phyloP scores from a whole-genome alignment of 2,797 vertebrate genomes.

The Phoebastria nigripes region DNA sequence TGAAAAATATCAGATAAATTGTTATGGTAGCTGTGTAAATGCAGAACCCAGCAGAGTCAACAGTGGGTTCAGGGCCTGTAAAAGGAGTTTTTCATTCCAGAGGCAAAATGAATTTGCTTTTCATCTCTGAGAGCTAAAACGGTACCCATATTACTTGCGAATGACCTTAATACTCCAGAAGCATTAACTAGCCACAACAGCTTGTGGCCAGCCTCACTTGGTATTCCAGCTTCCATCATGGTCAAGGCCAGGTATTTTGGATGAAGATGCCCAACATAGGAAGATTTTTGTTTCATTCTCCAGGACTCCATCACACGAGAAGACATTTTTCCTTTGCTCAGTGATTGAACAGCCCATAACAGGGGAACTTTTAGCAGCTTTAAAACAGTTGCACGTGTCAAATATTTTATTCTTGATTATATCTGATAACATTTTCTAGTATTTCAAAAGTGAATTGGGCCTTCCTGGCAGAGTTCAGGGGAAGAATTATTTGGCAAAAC shows the following conservation, averaged over 20 bases:
- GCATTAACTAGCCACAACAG: background rate
- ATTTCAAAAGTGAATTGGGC: background rate
- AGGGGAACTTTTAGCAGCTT: background rate
- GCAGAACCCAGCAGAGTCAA: background rate
- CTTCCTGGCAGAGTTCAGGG: background rate
- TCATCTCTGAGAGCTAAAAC: background rate
- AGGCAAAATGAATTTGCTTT: background rate
- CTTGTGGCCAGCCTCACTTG: background rate
- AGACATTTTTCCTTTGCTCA: background rate
- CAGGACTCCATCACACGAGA: background rate
- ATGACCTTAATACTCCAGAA: background rate
- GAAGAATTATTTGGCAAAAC: background rate
- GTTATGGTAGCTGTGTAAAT: background rate
- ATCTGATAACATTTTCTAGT: background rate
- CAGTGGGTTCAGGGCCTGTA: background rate
- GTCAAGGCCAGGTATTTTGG: background rate
- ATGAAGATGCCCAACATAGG: background rate
- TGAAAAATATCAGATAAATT: constrained; percentile 24
- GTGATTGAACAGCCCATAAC: background rate
- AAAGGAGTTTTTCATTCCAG: background rate
- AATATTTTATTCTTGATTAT: background rate
- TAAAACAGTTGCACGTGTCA: background rate
- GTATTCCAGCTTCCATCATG: background rate
- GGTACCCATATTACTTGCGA: background rate
- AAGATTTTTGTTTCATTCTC: background rate